These are phyloP conservation scores for Tringa solitaria DNA, from an alignment of 2,113 vertebrate genomes.

Conservation along the genomic window DNA sequence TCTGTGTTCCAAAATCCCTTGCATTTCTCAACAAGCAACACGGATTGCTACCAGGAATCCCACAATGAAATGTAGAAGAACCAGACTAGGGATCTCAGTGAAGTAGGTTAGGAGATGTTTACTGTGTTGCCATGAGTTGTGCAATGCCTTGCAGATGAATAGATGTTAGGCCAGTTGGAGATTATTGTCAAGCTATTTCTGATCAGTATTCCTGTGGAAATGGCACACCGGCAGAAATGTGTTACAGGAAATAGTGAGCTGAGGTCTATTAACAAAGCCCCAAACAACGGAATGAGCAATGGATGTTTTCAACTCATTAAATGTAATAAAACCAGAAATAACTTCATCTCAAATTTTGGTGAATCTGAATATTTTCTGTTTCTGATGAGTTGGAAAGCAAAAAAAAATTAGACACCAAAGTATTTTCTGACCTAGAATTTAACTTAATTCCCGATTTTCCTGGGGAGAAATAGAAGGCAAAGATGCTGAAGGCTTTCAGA, in stretches of 20 bases:
- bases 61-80: neutral
- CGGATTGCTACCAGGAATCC: neutral
- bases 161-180: neutral
- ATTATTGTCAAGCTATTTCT: neutral
- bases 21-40: neutral
- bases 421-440: too few species aligned
- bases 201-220: neutral
- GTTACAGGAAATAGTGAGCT: neutral
- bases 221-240: neutral
- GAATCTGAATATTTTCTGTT: neutral
- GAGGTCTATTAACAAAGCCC: neutral
- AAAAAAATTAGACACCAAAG: too few species aligned
- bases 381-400: neutral
- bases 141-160: neutral
- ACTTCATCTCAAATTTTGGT: neutral
- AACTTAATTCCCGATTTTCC: too few species aligned
- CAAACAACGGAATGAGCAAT: neutral
- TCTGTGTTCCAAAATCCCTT: neutral
- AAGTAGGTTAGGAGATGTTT: neutral
- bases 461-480: too few species aligned
- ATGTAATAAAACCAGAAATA: neutral
- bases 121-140: neutral
- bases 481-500: too few species aligned
- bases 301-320: neutral
- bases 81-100: neutral